Base-by-base conservation (phyloP, 1,140 invertebrate genomes). In the Neoseiulus cucumeris region DNA sequence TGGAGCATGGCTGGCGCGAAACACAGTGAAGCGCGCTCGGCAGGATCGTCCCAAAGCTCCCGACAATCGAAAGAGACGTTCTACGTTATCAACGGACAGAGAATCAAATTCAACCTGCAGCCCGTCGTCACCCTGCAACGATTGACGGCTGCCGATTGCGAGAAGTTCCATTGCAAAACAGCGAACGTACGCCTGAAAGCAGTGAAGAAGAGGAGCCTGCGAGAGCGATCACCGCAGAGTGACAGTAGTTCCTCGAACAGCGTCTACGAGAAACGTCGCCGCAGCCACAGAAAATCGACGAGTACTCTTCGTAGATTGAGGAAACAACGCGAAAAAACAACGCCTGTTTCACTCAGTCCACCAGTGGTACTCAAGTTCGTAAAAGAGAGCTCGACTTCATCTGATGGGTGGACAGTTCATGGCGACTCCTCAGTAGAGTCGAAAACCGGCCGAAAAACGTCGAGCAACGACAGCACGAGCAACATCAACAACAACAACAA, bases 1-100 rank as follows among this genome's bases (percentile, higher is more conserved):
- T 39, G 33, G 51, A 59, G 51, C 51, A 59, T 59, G 51, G 51
- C 51, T 33, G 51, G 51, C 25, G 51, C 51, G 51, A 59, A 17
- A 25, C 51, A 25, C 51, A 59, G 51, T 59, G 51, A 59, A 39
- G 33, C 33, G 33, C 33, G 33, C 33, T 39, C 33, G 33, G 33
- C 33, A 39, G 33, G 33, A 6, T 39, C 33, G 33, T 39, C 33
- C 9, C 33, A 39, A 39, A 39, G 33, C 33, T 39, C 33, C 33
- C 33, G 33, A 39, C 33, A 39, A 39, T 4, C 33, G 33, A 39
- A 39, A 39, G 33, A 39, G 9, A 39, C 33, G 4, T 39, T 39
- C 9, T 39, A 39, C 33, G 33, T 39, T 4, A 39, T 39, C 33
- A 39, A 39, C 33, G 33, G 33, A 39, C 33, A 39, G 33, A 39